Conservation (phyloP, 2,113 vertebrate genomes). For the Mesembrinibis cayennensis region DNA sequence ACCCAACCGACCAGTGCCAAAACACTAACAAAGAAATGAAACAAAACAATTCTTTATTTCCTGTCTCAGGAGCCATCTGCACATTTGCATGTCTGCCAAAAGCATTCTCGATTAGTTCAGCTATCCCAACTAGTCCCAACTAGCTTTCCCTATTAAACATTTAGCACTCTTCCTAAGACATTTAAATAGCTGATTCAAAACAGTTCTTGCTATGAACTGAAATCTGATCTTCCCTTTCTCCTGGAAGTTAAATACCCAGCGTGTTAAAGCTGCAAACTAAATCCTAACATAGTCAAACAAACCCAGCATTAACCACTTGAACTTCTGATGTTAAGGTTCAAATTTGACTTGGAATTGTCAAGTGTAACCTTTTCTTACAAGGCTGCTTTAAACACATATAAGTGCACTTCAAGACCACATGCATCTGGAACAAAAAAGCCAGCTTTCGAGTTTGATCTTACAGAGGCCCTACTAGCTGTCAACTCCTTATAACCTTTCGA, state of each 20-base stretch:
- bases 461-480: slow-evolving; percentile 24
- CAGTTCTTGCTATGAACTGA: slow-evolving; percentile 30
- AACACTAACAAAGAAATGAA: background rate
- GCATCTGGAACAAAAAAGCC: slow-evolving; percentile 5
- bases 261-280: slow-evolving; percentile 51
- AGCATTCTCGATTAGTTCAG: slow-evolving; percentile 18
- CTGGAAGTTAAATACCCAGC: slow-evolving; percentile 16
- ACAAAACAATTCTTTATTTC: slow-evolving; percentile 11
- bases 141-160: slow-evolving; percentile 12
- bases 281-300: slow-evolving; percentile 62
- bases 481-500: slow-evolving; percentile 22
- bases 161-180: slow-evolving; percentile 12
- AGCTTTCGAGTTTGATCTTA: background rate
- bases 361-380: slow-evolving; percentile 27
- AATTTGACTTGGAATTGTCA: slow-evolving; percentile 41
- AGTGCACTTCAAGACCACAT: slow-evolving; percentile 6
- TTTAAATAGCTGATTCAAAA: slow-evolving; percentile 39
- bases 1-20: slow-evolving; percentile 3
- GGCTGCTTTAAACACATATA: slow-evolving; percentile 35
- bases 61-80: slow-evolving; percentile 16
- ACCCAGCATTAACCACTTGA: slow-evolving; percentile 59
- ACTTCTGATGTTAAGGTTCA: slow-evolving; percentile 53
- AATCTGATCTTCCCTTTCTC: slow-evolving; percentile 42
- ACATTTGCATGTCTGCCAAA: slow-evolving; percentile 26
- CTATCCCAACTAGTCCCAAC: background rate